Percentiles rank a stretch among this genome's conserved stretches.
These are phyloP conservation scores for Ptilorrhoa leucosticta DNA, from an alignment of 2,113 vertebrate species.

Conservation along the genomic window DNA sequence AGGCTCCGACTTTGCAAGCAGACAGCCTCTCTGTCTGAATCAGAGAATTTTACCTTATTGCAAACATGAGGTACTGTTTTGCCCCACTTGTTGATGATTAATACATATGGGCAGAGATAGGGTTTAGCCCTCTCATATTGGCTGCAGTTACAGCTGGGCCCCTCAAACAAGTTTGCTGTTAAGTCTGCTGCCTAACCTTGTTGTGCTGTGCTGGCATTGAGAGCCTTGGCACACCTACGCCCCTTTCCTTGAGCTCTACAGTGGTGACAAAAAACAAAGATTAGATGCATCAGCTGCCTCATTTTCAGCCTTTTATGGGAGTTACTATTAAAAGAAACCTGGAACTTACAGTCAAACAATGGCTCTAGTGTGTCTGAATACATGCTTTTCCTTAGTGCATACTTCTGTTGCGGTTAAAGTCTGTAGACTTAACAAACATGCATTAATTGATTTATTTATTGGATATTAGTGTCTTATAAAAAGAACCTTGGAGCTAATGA, in stretches of 20 bases:
- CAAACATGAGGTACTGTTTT: background rate
- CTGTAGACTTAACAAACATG: background rate
- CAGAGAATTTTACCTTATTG: background rate
- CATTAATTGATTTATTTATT: background rate
- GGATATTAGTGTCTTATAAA: background rate
- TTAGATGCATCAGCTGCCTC: background rate
- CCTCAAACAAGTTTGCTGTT: background rate
- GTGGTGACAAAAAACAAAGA: background rate
- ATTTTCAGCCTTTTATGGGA: slow-evolving; percentile 44
- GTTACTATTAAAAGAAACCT: slow-evolving; percentile 43
- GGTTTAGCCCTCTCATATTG: background rate
- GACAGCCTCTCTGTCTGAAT: background rate
- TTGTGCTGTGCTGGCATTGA: background rate
- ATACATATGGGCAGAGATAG: background rate
- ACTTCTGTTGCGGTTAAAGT: background rate
- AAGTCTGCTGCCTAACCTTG: background rate
- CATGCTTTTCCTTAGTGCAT: background rate
- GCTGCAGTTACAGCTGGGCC: background rate
- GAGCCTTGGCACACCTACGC: background rate
- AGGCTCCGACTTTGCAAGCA: background rate
- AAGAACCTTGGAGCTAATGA: background rate
- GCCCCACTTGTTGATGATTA: background rate
- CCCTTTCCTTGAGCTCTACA: background rate
- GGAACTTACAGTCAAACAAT: slow-evolving; percentile 12
- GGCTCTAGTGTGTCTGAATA: slow-evolving; percentile 10